Base-by-base conservation (phyloP, 1,140 invertebrate species). In the Trachymyrmex septentrionalis region DNA sequence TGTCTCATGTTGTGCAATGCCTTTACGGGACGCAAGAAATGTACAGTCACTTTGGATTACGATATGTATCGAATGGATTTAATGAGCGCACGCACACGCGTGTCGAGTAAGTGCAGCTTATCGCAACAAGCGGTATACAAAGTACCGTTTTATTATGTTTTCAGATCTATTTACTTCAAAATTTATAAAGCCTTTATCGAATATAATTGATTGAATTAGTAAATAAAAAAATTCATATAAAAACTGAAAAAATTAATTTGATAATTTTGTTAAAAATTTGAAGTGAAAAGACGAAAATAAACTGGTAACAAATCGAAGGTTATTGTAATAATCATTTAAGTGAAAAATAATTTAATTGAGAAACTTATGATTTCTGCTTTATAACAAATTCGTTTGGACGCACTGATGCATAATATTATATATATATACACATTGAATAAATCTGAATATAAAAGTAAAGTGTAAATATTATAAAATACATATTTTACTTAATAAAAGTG, bases 31-130 rank as follows among this genome's bases (percentile, higher is more conserved):
- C n/a, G 55, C 27, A 61, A 63, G 69, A 84, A 84, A 84, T 75
- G 27, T 84, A 84, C 69, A 75, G 4, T 63, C n/a, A n/a, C 27
- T 84, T 63, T 73, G 55, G 44, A 73, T 80, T 80, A 66, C 61
- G 76, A 67, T 84, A 84, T 63, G 80, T 84, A 50, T 73, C 55
- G 55, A 73, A 73, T 30, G 75, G 38, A 0, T 55, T 55, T 34
- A 55, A 80, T 53, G 53, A 72, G 53, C 24, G 80, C n/a, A 73
- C 63, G 69, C 67, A 48, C 38, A 75, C 64, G 53, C 69, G 38
- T 16, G n/a, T 3, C 21, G 69, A 84, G 55, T 61, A 63, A 84
- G 57, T 75, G 38, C 69, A 14, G 38, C 69, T 57, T 75, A 61
- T 61, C 34, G 14, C 30, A 30, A 78, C 10, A 66, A 80, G 7